Evolutionary conservation across 1,140 invertebrate species (phyloP), one percentile per base, ranked within the genome.

Genomic region (Caenorhabditis inopinata): DNA sequence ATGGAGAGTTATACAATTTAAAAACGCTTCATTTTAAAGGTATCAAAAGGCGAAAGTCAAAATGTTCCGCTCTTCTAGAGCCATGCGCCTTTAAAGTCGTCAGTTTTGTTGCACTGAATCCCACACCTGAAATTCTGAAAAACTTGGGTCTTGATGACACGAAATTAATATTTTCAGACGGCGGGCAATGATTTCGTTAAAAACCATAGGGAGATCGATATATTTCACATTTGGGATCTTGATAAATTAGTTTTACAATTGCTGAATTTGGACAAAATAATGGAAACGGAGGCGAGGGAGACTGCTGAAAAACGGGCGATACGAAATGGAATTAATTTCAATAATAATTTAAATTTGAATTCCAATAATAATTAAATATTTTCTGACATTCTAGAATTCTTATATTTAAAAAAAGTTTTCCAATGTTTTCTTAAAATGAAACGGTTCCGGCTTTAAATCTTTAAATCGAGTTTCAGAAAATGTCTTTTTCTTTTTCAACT

Each of bases 141-240:
- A n/a, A n/a, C n/a, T n/a, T n/a, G n/a, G n/a, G n/a, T n/a, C n/a
- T n/a, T n/a, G n/a, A n/a, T n/a, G n/a, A n/a, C n/a, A n/a, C n/a
- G n/a, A n/a, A n/a, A n/a, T n/a, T n/a, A 9, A 51, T 51, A 23
- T 51, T 68, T 68, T 2, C 58, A 68, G 58, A 68, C 58, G 1
- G 58, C 58, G 1, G 58, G 58, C n/a, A 68, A 68, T 14, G 58
- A 68, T 38, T 68, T 68, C 32, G 58, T 68, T 3, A 12, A 68
- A 21, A 68, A 68, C 21, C 58, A 68, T 12, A 11, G 58, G 23
- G 58, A 68, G 38, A 68, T 68, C 16, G 58, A 68, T 14, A 68
- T 68, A 21, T 68, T 68, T 5, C 58, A 68, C 32, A 68, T 68
- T 42, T 68, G 58, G 58, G 58, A 68, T 27, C 25, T 68, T 16